These are phyloP conservation scores for Planiliza haematocheilus DNA, from an alignment of 2,113 vertebrate species.

Conservation along the genomic window DNA sequence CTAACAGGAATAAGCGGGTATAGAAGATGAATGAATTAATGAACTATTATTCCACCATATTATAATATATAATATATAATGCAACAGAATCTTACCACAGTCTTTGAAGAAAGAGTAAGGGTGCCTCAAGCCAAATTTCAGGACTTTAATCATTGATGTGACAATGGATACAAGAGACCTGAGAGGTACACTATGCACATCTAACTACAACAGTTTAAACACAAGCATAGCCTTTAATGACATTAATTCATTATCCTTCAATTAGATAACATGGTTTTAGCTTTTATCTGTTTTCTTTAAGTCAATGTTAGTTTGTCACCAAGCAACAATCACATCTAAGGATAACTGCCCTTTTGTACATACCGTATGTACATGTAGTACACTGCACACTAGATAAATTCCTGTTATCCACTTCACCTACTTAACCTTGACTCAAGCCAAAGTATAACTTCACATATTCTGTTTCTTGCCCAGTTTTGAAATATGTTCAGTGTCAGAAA, in stretches of 20 bases:
- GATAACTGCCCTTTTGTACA: background rate
- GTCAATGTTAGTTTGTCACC: background rate
- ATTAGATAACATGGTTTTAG: no score
- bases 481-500: no score
- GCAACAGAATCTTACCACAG: background rate
- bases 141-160: conserved; percentile 4
- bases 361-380: no score
- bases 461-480: no score
- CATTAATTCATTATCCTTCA: background rate
- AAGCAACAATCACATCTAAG: background rate
- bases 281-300: background rate
- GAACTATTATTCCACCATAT: no score
- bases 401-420: no score
- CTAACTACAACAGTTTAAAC: background rate
- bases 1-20: no score
- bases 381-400: no score
- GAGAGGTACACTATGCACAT: background rate
- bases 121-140: conserved; percentile 24
- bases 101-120: background rate
- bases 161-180: conserved; percentile 14
- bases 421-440: no score
- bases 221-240: background rate
- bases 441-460: no score
- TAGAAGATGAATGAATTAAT: no score
- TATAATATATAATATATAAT: no score